Evolutionary conservation across 1,140 invertebrate genomes (phyloP).

Genomic region (Pachypeltis micranthus): DNA sequence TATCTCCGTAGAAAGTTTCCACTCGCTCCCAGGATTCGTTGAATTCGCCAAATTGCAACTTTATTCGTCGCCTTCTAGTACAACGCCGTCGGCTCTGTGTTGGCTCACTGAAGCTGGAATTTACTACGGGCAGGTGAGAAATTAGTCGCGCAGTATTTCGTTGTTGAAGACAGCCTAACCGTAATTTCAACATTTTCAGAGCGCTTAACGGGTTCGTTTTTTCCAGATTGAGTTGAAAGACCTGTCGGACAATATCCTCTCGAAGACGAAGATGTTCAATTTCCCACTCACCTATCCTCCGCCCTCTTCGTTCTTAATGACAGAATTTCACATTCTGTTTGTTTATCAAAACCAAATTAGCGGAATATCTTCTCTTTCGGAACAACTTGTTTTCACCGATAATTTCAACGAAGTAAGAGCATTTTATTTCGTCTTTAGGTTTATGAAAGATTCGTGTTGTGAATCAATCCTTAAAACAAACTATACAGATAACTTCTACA

Average conservation of each 20-base stretch:
- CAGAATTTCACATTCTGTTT: constrained; percentile 80
- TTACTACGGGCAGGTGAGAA: constrained; percentile 49
- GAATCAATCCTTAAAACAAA: too few species aligned
- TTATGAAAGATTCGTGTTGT: too few species aligned
- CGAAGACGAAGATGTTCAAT: constrained; percentile 18
- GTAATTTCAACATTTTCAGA: too few species aligned
- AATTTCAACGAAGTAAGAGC: constrained; percentile 55
- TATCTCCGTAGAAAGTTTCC: constrained; percentile 43
- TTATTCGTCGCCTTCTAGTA: constrained; percentile 52
- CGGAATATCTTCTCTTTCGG: constrained; percentile 73
- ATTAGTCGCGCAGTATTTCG: too few species aligned
- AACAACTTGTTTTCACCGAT: constrained; percentile 80
- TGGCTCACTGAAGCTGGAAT: constrained; percentile 74
- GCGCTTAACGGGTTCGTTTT: too few species aligned
- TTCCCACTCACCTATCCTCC: constrained; percentile 15
- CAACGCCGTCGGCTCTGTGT: constrained; percentile 63
- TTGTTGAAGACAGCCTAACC: too few species aligned
- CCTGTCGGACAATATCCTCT: constrained; percentile 14
- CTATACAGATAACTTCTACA: constrained; percentile 24
- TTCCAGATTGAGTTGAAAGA: constrained; percentile 17
- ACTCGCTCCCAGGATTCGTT: constrained; percentile 60
- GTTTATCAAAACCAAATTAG: constrained; percentile 73
- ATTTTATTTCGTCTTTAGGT: too few species aligned
- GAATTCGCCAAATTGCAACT: constrained; percentile 71
- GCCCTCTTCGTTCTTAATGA: constrained; percentile 58